Evolutionary conservation across 2,113 vertebrate genomes (phyloP).

Genomic region (Panthera leo): DNA sequence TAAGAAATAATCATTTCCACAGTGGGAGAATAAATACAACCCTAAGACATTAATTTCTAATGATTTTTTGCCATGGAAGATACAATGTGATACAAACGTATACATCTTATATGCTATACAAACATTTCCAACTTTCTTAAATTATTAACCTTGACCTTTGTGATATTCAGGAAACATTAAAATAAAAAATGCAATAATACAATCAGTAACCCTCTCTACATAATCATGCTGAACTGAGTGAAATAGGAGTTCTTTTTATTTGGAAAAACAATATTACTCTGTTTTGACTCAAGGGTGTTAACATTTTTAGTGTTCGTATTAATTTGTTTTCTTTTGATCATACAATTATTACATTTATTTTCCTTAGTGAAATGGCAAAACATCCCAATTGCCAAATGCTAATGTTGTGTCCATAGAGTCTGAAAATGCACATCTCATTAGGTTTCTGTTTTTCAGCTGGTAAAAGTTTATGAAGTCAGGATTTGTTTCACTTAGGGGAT

Average conservation of each 20-base stretch:
- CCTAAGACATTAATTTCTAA: not conserved
- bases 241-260: constrained; percentile 37
- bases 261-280: constrained; percentile 46
- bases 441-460: constrained; percentile 58
- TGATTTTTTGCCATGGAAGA: not conserved
- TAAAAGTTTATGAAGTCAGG: constrained; percentile 55
- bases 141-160: not conserved
- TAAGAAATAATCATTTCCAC: not conserved
- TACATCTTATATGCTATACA: not conserved
- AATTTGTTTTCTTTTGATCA: constrained; percentile 72
- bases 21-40: not conserved
- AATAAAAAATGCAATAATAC: not conserved
- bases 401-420: constrained; percentile 26
- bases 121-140: not conserved
- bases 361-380: constrained; percentile 58
- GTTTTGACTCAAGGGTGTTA: constrained; percentile 60
- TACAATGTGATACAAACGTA: not conserved
- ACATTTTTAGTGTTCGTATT: constrained; percentile 59
- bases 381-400: constrained; percentile 53
- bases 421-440: constrained; percentile 56
- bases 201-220: not conserved
- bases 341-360: constrained; percentile 57
- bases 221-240: not conserved
- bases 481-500: constrained; percentile 57
- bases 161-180: constrained; percentile 20